Percentiles rank a stretch among this genome's conserved stretches.
These are phyloP conservation scores for Apis laboriosa DNA, from an alignment of 1,140 invertebrate genomes.

Conservation along the genomic window DNA sequence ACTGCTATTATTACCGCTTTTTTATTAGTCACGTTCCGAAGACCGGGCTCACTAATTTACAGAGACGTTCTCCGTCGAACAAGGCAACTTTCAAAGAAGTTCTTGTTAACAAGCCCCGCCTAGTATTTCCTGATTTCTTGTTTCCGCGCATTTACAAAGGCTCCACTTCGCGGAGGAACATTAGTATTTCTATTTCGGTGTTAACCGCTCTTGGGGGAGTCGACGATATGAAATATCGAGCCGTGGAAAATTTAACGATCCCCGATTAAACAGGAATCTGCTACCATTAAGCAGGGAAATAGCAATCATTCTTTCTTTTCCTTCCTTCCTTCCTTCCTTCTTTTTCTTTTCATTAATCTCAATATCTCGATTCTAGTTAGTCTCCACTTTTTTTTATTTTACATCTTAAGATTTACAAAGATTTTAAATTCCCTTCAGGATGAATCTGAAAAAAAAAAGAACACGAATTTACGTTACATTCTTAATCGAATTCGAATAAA, in stretches of 20 bases:
- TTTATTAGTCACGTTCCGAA: slow-evolving; percentile 55
- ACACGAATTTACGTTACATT: no score
- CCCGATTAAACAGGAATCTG: background rate
- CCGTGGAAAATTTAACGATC: background rate
- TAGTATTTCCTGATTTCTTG: slow-evolving; percentile 45
- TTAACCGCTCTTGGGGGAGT: background rate
- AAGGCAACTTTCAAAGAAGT: slow-evolving; percentile 53
- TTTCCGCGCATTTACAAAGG: slow-evolving; percentile 39
- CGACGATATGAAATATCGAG: background rate
- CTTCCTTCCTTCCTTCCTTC: background rate
- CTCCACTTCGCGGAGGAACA: slow-evolving; percentile 5
- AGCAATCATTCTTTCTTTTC: no score
- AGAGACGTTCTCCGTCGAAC: slow-evolving; percentile 40
- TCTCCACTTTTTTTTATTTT: background rate
- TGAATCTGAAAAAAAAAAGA: no score
- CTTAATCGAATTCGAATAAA: no score
- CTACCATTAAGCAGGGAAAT: background rate
- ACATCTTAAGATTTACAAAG: no score
- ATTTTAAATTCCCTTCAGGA: no score
- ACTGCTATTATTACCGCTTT: slow-evolving; percentile 45
- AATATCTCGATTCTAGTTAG: background rate
- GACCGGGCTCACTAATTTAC: slow-evolving; percentile 44
- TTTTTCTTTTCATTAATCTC: background rate
- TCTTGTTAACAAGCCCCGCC: slow-evolving; percentile 50
- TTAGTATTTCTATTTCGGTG: slow-evolving; percentile 30